Percentiles rank a stretch among this genome's conserved stretches.
Evolutionary conservation across 2,113 vertebrate genomes (phyloP).

Genomic region (Neotragus moschatus): DNA sequence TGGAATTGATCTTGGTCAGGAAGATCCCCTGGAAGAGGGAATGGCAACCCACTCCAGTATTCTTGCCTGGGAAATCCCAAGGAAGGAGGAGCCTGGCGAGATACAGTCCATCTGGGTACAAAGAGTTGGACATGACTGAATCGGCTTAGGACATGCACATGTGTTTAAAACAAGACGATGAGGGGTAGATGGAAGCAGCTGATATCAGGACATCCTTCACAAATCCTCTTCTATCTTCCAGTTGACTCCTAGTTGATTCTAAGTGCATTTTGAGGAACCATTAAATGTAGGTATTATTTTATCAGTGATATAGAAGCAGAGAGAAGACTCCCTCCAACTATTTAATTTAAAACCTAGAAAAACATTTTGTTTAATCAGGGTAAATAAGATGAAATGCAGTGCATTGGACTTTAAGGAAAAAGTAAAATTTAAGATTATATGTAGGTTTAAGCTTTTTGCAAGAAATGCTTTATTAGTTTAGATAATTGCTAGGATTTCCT

Average conservation of each 20-base stretch:
- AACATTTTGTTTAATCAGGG: background rate
- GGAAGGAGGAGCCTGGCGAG: background rate
- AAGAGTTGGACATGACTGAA: background rate
- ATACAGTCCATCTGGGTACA: background rate
- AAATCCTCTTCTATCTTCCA: background rate
- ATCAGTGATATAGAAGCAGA: background rate
- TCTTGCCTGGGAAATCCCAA: background rate
- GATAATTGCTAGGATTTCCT: background rate
- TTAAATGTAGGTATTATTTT: background rate
- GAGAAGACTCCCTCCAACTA: background rate
- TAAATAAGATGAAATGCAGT: background rate
- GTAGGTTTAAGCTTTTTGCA: background rate
- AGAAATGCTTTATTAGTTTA: background rate
- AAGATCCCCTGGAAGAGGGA: background rate
- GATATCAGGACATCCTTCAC: background rate
- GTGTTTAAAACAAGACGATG: background rate
- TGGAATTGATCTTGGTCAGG: background rate
- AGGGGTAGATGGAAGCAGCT: background rate
- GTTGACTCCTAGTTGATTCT: background rate
- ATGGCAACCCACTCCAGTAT: background rate
- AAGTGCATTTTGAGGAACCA: background rate
- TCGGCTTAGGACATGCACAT: accelerated
- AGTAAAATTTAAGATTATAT: background rate
- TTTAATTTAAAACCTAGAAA: background rate
- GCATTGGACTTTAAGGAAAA: background rate